These are phyloP conservation scores for Pyrrhia umbra DNA, from an alignment of 2,888 invertebrate genomes.

Conservation along the genomic window DNA sequence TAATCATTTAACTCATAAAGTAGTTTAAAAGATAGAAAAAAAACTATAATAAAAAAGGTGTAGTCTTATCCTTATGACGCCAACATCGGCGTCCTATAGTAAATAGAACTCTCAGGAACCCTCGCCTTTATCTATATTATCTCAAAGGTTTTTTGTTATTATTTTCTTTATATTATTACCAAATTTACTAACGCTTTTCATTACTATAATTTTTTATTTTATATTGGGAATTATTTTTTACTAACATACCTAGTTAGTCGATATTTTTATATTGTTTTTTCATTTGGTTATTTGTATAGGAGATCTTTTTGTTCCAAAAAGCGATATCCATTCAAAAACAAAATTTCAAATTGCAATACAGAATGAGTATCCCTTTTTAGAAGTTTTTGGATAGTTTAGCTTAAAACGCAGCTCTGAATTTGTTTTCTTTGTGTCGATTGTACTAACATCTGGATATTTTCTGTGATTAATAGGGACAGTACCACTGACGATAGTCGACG, in stretches of 20 bases:
- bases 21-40: too few species aligned
- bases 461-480: neutral
- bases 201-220: neutral
- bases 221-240: neutral
- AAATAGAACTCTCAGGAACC: neutral
- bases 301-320: neutral
- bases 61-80: too few species aligned
- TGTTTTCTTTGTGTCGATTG: neutral
- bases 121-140: neutral
- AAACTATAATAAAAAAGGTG: too few species aligned
- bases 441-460: neutral
- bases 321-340: neutral
- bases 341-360: neutral
- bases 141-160: neutral
- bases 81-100: too few species aligned
- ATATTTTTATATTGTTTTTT: neutral
- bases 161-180: neutral
- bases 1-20: too few species aligned
- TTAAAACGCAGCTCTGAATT: neutral
- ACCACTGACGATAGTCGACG: neutral
- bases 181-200: neutral
- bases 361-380: neutral
- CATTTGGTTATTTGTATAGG: neutral
- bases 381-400: neutral
- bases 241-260: too few species aligned